Conservation (phyloP, 35 echinoderm and acorn worm species). For the Lytechinus pictus region DNA sequence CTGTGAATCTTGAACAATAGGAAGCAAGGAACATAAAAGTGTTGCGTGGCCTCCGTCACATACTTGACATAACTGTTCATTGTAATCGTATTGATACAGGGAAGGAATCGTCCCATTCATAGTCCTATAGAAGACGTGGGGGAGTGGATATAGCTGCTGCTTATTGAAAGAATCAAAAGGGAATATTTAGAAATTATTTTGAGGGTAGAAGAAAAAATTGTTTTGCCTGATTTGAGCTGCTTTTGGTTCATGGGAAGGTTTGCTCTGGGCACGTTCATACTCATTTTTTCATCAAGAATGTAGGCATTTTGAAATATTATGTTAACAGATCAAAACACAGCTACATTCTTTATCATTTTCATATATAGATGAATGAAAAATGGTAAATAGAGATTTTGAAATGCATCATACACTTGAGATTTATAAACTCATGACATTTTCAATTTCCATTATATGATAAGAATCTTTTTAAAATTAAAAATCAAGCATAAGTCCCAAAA, state of each 20-base stretch:
- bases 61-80: slow-evolving; percentile 4
- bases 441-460: no score
- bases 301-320: no score
- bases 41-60: not conserved
- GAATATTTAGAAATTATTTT: slow-evolving; percentile 1
- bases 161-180: not conserved
- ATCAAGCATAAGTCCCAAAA: no score
- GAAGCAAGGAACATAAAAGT: slow-evolving; percentile 22
- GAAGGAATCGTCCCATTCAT: not conserved
- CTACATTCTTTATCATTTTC: no score
- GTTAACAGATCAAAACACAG: no score
- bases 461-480: no score
- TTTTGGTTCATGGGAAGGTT: not conserved
- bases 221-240: not conserved
- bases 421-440: no score
- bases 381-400: no score
- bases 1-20: not conserved
- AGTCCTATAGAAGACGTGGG: not conserved
- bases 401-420: no score
- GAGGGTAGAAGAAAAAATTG: not conserved
- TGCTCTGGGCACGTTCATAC: not conserved
- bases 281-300: no score
- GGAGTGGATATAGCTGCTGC: not conserved
- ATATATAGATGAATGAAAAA: no score
- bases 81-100: not conserved